Evolutionary conservation across 1,140 invertebrate species (phyloP).

Genomic region (Drosophila pandora): DNA sequence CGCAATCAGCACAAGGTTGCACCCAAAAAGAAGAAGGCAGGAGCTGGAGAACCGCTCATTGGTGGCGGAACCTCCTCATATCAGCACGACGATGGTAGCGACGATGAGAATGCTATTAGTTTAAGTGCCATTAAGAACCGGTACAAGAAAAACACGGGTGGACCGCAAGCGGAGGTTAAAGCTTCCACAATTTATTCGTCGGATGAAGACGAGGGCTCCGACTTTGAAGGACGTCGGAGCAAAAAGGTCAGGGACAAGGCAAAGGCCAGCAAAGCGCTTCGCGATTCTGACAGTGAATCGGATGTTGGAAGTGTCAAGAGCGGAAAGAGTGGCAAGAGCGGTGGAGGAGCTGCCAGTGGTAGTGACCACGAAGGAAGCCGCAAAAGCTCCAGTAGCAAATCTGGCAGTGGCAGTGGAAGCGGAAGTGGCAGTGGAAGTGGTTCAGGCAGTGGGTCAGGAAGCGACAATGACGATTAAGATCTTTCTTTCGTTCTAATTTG

Average conservation of each 20-base stretch:
- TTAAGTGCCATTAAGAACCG: constrained; percentile 97
- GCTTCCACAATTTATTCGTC: constrained; percentile 94
- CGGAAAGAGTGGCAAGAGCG: constrained; percentile 42
- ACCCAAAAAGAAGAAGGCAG: constrained; percentile 87
- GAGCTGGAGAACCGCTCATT: constrained; percentile 84
- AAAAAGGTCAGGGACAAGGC: constrained; percentile 90
- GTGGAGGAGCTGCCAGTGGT: constrained; percentile 39
- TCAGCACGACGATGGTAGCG: constrained; percentile 91
- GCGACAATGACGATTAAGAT: constrained; percentile 63
- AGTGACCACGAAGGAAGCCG: constrained; percentile 59
- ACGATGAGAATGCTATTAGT: constrained; percentile 96
- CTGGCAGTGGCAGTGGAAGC: constrained; percentile 47
- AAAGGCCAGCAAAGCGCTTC: constrained; percentile 89
- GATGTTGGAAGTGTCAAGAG: constrained; percentile 77
- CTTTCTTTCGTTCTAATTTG: neutral
- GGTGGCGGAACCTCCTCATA: constrained; percentile 75
- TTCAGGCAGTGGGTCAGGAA: constrained; percentile 52
- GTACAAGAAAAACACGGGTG: constrained; percentile 88
- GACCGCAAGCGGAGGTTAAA: constrained; percentile 75
- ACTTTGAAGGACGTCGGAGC: constrained; percentile 91
- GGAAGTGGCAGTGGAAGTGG: constrained; percentile 50
- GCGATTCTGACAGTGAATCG: constrained; percentile 90
- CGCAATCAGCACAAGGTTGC: constrained; percentile 86
- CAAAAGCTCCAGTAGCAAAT: constrained; percentile 51
- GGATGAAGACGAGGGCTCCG: constrained; percentile 95